phyloP scores from a whole-genome alignment of 1,140 invertebrate species.

The Caenorhabditis latens region DNA sequence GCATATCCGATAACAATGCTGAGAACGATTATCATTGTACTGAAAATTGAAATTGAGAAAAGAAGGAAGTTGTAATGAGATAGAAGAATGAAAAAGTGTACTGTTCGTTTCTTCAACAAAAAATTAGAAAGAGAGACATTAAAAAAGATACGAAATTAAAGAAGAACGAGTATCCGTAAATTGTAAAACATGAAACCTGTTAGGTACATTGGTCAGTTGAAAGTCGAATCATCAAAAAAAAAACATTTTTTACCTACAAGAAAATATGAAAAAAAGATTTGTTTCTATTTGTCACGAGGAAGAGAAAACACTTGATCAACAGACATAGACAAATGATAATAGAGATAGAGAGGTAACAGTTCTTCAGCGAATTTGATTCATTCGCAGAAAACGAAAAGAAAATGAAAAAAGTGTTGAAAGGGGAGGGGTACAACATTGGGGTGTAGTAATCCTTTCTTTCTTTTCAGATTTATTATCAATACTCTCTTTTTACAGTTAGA shows the following conservation, averaged over 20 bases:
- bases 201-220: neutral
- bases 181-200: neutral
- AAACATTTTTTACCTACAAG: conserved; percentile 24
- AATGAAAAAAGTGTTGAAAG: neutral
- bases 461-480: conserved; percentile 19
- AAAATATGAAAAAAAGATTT: neutral
- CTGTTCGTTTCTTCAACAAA: neutral
- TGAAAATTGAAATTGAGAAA: neutral
- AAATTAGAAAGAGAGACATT: neutral
- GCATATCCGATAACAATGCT: conserved; percentile 18
- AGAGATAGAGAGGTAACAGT: neutral
- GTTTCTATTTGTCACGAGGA: conserved; percentile 15
- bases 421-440: neutral
- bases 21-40: conserved; percentile 39
- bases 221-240: conserved; percentile 1
- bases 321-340: neutral
- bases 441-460: conserved; percentile 5
- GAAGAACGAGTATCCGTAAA: neutral
- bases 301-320: conserved; percentile 28
- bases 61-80: neutral
- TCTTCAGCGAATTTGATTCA: conserved; percentile 13
- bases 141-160: neutral
- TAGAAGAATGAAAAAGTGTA: neutral
- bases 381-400: neutral
- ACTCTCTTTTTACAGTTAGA: neutral